These are phyloP conservation scores for Suillia variegata DNA, from an alignment of 2,888 invertebrate genomes.

Conservation along the genomic window DNA sequence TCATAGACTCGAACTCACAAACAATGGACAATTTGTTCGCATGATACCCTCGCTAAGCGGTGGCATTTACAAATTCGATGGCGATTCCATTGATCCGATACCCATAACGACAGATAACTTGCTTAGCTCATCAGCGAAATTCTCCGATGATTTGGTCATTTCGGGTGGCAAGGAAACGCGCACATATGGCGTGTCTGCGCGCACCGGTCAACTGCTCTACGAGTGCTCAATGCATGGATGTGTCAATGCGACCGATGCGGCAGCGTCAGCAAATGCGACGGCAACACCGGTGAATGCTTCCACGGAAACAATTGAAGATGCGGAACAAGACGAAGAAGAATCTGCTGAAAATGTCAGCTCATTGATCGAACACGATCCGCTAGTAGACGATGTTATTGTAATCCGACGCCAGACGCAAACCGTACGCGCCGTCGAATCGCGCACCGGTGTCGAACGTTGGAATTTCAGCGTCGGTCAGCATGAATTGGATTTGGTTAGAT, in stretches of 20 bases:
- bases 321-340: constrained; percentile 4
- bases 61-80: constrained; percentile 89
- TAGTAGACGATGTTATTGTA: constrained; percentile 70
- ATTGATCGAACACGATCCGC: constrained; percentile 46
- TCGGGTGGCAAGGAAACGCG: constrained; percentile 87
- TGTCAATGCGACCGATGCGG: constrained; percentile 69
- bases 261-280: constrained; percentile 20
- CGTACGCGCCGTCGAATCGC: constrained; percentile 87
- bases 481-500: constrained; percentile 70
- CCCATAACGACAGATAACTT: constrained; percentile 87
- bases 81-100: constrained; percentile 82
- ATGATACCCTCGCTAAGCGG: constrained; percentile 94
- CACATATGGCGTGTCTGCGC: constrained; percentile 83
- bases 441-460: constrained; percentile 88
- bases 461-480: constrained; percentile 95
- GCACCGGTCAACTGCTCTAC: constrained; percentile 74
- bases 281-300: not conserved
- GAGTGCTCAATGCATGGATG: constrained; percentile 79
- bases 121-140: constrained; percentile 83
- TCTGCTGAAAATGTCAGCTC: constrained; percentile 8
- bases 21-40: constrained; percentile 83
- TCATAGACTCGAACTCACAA: constrained; percentile 81
- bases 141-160: constrained; percentile 83
- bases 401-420: constrained; percentile 84
- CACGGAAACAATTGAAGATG: not conserved